Evolutionary conservation across 2,888 invertebrate species (phyloP).

Genomic region (Hydroisotoma schaefferi): DNA sequence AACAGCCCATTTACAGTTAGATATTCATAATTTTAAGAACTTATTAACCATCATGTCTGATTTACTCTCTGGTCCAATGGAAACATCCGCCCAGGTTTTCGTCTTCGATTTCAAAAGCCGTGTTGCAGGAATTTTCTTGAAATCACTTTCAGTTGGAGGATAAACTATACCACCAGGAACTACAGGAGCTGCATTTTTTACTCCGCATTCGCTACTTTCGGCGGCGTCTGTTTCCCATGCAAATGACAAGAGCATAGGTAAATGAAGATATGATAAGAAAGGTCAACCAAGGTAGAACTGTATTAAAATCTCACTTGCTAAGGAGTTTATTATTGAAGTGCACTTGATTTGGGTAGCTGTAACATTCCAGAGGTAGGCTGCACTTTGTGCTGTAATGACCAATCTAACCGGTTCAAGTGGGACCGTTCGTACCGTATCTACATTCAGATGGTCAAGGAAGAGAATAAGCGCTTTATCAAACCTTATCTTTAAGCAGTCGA

Average conservation of each 20-base stretch:
- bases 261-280: too few species aligned
- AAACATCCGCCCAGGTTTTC: conserved; percentile 16
- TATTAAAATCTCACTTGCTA: too few species aligned
- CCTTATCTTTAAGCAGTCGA: too few species aligned
- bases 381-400: conserved; percentile 41
- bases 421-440: conserved; percentile 32
- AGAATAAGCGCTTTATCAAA: background rate
- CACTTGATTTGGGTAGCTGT: conserved; percentile 37
- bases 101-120: conserved; percentile 18
- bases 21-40: background rate
- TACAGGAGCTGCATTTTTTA: conserved; percentile 27
- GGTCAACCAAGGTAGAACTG: too few species aligned
- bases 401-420: conserved; percentile 25
- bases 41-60: background rate
- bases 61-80: conserved; percentile 9
- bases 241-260: too few species aligned
- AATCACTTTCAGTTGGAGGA: background rate
- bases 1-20: background rate
- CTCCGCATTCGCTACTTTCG: conserved; percentile 28
- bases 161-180: conserved; percentile 8
- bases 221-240: background rate
- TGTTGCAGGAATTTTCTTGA: conserved; percentile 14
- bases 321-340: conserved; percentile 29
- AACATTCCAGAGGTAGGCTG: conserved; percentile 40
- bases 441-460: too few species aligned